Percentiles rank a stretch among this genome's conserved stretches.
Evolutionary conservation across 2,888 invertebrate genomes (phyloP).

Genomic region (Drosophila paracracens): DNA sequence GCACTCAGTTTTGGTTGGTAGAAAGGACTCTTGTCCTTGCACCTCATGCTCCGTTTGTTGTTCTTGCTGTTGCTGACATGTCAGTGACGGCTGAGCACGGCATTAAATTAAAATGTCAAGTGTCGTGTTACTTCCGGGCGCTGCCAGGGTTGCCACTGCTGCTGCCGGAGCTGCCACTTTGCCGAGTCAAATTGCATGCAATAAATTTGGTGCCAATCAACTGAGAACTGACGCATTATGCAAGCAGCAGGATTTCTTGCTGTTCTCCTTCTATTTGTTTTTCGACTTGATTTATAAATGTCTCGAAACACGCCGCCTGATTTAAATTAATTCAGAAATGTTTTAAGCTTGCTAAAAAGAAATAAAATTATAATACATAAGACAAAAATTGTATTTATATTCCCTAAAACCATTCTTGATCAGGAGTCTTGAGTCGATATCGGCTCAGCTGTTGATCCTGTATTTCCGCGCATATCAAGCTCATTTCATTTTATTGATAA

Average conservation of each 20-base stretch:
- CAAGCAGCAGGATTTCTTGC: slow-evolving; percentile 35
- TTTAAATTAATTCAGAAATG: background rate
- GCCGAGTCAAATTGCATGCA: slow-evolving; percentile 77
- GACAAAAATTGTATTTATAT: background rate
- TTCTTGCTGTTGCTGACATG: slow-evolving; percentile 34
- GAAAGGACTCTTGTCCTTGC: slow-evolving; percentile 17
- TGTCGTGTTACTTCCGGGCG: slow-evolving; percentile 79
- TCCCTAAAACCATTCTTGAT: background rate
- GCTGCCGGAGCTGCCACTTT: slow-evolving; percentile 49
- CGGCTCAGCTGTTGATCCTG: too few species aligned
- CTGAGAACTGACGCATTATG: slow-evolving; percentile 70
- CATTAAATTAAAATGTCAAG: slow-evolving; percentile 80
- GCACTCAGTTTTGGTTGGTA: background rate
- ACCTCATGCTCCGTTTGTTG: slow-evolving; percentile 14
- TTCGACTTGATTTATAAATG: slow-evolving; percentile 36
- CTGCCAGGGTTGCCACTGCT: slow-evolving; percentile 64
- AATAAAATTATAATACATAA: background rate
- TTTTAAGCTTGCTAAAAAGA: background rate
- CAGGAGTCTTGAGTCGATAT: background rate
- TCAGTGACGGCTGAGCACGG: slow-evolving; percentile 67
- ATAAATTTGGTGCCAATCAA: slow-evolving; percentile 79
- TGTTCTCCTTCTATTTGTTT: slow-evolving; percentile 8
- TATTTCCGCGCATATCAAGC: background rate
- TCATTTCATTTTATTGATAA: background rate
- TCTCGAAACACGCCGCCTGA: background rate